Percentiles rank a stretch among this genome's conserved stretches.
Conservation (phyloP, 2,888 invertebrate genomes). For the Graphium colonna region DNA sequence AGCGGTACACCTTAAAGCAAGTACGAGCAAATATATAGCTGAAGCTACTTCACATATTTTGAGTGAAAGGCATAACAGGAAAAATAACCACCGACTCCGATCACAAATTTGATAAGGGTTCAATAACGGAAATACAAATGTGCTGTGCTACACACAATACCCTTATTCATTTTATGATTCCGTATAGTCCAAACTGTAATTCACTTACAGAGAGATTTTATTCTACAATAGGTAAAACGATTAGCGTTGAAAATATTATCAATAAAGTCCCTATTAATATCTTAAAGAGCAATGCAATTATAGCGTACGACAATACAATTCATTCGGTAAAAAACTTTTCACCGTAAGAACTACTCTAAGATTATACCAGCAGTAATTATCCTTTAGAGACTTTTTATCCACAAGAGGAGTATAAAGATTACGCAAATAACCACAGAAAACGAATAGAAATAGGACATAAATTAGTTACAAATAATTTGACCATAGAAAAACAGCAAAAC, state of each 20-base stretch:
- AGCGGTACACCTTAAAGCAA: no score
- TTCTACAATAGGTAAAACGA: conserved; percentile 2
- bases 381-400: background rate
- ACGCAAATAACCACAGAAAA: background rate
- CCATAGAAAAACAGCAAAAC: background rate
- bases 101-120: no score
- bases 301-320: background rate
- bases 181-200: background rate
- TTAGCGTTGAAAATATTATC: background rate
- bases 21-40: no score
- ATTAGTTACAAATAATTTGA: background rate
- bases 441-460: conserved; percentile 5
- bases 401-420: conserved; percentile 2
- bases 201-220: background rate
- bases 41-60: no score
- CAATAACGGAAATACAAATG: no score
- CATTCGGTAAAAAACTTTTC: background rate
- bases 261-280: background rate
- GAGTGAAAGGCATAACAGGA: no score
- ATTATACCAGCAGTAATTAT: background rate
- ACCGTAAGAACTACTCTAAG: background rate
- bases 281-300: background rate
- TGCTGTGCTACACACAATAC: no score
- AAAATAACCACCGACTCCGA: no score
- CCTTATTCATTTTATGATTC: no score